Evolutionary conservation across 2,113 vertebrate species (phyloP), one percentile per base, ranked within the genome.

Genomic region (Perognathus longimembris): DNA sequence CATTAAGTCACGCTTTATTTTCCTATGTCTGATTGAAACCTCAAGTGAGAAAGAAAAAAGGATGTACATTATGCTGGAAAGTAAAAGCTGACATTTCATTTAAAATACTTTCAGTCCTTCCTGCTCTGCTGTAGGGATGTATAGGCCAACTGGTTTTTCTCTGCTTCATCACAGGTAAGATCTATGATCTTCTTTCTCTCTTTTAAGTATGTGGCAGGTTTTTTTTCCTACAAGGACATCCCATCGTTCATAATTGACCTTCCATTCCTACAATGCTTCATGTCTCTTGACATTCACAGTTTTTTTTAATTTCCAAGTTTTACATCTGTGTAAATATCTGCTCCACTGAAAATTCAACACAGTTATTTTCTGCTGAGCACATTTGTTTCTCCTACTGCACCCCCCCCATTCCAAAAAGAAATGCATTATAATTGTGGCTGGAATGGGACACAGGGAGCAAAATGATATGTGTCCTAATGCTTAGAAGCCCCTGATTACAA

Each of bases 401-500:
- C 21, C 38, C 30, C 22, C 26, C 45, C 34, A 85, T 50, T 71
- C 36, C 64, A 75, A 79, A 82, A 85, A 79, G 80, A 92, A 79
- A 77, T 87, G 9, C 64, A 87, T 89, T 81, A 94, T 67, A 77
- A 82, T 54, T 70, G 90, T 87, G 36, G 83, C 36, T 95, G 79
- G 57, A 38, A 59, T 87, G 80, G 80, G 77, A 84, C 76, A 74
- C 1, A 59, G 71, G 90, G 79, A 94, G 15, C 74, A 75, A 87
- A 63, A 93, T 89, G 79, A 54, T 67, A 59, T 93, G 71, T 94
- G 67, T 83, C 86, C 86, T 90, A 71, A 92, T 32, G 63, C 81
- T 93, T 90, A 87, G 42, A 67, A 93, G 90, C 94, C 92, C 86
- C 95, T 92, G 84, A 89, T 94, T 91, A 81, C 73, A 95, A 79